Base-by-base conservation (phyloP, 2,888 invertebrate genomes). In the Acanthosepion lycidas region DNA sequence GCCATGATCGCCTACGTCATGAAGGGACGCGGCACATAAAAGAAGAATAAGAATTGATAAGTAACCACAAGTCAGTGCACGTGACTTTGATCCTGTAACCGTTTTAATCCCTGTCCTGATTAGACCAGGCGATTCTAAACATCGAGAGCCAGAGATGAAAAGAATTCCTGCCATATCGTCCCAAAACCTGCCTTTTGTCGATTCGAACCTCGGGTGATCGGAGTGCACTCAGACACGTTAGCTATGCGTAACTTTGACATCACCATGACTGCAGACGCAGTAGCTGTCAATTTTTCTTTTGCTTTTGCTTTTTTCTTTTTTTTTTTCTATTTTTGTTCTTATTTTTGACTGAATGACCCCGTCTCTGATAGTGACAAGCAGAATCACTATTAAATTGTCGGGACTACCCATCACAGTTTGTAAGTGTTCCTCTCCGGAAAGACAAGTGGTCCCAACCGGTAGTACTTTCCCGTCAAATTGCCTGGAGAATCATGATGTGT, bases 321-420 rank as follows among this genome's bases (percentile, higher is more conserved):
- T n/a, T 28, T 78, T n/a, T n/a, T 28, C 6, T 6, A 9, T 78
- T 78, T 78, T 78, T 42, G 42, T 42, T 42, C 42, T 42, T 42
- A 42, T 18, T 78, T 78, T 78, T 78, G 78, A 78, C 78, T 78
- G 78, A 12, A 9, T 78, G 78, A 78, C 78, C 78, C 78, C n/a
- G 78, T 78, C 78, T 78, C 78, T 78, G 78, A n/a, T 78, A 33
- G 78, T 78, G 78, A 78, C 78, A 78, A 33, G 33, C 78, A 78
- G n/a, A 78, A 15, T 78, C 78, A 78, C 78, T 78, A 78, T 78
- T 78, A 78, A 78, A 9, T 15, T 78, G 78, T 78, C 78, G n/a
- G n/a, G 78, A n/a, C 78, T n/a, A 78, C n/a, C 78, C 78, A 78
- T 78, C 78, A 78, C n/a, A n/a, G 78, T 78, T 78, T n/a, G 78